Evolutionary conservation across 2,888 invertebrate species (phyloP).

Genomic region (Exocentrus adspersus): DNA sequence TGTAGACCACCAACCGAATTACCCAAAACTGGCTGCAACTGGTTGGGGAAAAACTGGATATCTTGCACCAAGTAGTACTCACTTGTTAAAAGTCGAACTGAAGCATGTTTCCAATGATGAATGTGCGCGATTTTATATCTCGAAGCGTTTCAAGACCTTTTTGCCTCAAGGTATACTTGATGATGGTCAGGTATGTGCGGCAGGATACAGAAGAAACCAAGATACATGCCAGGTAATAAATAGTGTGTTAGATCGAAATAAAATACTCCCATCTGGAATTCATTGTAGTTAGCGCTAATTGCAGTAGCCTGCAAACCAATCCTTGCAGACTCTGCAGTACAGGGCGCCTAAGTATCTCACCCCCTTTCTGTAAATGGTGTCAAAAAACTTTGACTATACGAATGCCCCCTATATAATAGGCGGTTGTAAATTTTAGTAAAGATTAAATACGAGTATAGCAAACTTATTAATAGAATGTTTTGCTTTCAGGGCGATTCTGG

Average conservation of each 20-base stretch:
- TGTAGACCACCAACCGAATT: not conserved
- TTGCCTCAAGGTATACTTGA: not conserved
- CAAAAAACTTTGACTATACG: no score
- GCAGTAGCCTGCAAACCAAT: no score
- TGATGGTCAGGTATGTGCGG: not conserved
- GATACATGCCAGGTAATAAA: slow-evolving; percentile 12
- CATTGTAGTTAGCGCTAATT: no score
- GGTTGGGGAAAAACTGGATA: slow-evolving; percentile 61
- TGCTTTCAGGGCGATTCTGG: slow-evolving; percentile 31
- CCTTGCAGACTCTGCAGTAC: no score
- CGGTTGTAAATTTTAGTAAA: no score
- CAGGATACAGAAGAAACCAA: not conserved
- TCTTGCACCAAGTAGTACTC: slow-evolving; percentile 37
- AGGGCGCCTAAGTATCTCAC: no score
- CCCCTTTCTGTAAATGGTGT: no score
- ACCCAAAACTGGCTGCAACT: slow-evolving; percentile 54
- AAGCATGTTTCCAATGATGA: not conserved
- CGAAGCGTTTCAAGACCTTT: not conserved
- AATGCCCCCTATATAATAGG: no score
- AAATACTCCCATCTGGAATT: no score
- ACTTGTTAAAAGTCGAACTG: not conserved
- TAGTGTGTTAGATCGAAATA: no score
- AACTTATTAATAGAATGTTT: no score
- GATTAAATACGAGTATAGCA: no score
- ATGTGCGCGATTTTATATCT: not conserved